Evolutionary conservation across 2,797 vertebrate genomes (phyloP), one percentile per base, ranked within the genome.

Genomic region (Lepilemur septentrionalis): DNA sequence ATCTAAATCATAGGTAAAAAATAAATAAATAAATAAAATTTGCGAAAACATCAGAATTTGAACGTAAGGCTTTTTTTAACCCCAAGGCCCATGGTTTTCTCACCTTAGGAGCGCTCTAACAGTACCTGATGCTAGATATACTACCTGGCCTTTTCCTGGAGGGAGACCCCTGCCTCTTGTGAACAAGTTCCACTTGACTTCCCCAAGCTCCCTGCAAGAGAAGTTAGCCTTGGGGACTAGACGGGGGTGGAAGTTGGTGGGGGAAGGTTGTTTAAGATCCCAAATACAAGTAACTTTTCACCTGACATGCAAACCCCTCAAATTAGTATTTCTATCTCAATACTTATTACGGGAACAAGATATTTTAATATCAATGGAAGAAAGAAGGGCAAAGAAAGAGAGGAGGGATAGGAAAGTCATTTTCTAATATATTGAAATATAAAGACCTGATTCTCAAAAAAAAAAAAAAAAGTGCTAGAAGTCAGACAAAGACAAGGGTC

Each of bases 391-490:
- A 63, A 55, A 52, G 15, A 32, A 83, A 75, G 48, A 69, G 17
- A 72, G 57, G 5, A n/a, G 12, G 17, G n/a, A 20, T 75, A 43
- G n/a, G 2, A n/a, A 88, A 76, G 30, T 87, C 32, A 65, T 82
- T 95, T 94, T 86, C 30, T 11, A 57, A n/a, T 57, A 48, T 43
- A 67, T 9, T 80, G 38, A 86, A 46, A 59, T 76, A 75, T 75
- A 2, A 32, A 25, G 9, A 63, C 18, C 17, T 79, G 63, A 70
- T 75, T 88, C 14, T 55, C 23, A 32, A 15, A 80, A 41, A 57
- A 38, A 5, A 30, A 30, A 14, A 57, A 59, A 13, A 48, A 48
- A n/a, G 17, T 50, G 22, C 63, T 75, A 59, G 5, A 84, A 80
- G 46, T 78, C 41, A 52, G 80, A 70, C 72, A 89, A 92, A 85